Evolutionary conservation across 2,797 vertebrate genomes (phyloP).

Genomic region (Percopsis omiscomaycus): DNA sequence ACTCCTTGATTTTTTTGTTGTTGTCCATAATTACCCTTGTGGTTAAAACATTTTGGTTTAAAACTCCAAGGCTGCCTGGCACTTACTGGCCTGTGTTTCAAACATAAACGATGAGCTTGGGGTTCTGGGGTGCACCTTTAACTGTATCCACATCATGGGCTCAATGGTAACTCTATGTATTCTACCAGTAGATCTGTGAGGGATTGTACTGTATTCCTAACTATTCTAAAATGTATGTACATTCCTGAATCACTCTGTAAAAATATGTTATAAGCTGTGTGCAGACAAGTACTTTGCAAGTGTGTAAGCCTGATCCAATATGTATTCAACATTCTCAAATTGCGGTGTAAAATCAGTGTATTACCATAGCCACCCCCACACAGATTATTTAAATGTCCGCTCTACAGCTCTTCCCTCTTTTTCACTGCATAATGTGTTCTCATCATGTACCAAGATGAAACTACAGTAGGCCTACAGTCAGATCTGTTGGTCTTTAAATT

Average conservation of each 20-base stretch:
- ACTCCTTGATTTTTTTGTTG: too few species aligned
- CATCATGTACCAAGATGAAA: too few species aligned
- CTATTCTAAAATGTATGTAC: slow-evolving; percentile 57
- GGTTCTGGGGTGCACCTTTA: too few species aligned
- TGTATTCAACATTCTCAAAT: slow-evolving; percentile 65
- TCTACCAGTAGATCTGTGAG: slow-evolving; percentile 35
- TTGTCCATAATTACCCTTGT: too few species aligned
- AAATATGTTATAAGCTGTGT: slow-evolving; percentile 65
- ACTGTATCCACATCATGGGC: slow-evolving; percentile 67
- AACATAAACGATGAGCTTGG: too few species aligned
- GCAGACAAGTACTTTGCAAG: slow-evolving; percentile 72
- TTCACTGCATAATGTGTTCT: too few species aligned
- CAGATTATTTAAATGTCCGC: slow-evolving; percentile 43
- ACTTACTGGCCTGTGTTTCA: too few species aligned
- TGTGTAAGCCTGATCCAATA: slow-evolving; percentile 60
- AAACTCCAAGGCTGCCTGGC: too few species aligned
- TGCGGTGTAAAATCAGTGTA: slow-evolving; percentile 62
- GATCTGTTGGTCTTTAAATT: too few species aligned
- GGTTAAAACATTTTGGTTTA: too few species aligned
- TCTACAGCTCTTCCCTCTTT: slow-evolving; percentile 22
- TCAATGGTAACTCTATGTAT: slow-evolving; percentile 31
- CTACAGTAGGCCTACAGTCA: too few species aligned
- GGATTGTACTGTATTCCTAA: slow-evolving; percentile 42
- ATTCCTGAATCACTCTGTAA: slow-evolving; percentile 63
- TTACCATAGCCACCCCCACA: slow-evolving; percentile 37